Percentiles rank a stretch among this genome's conserved stretches.
phyloP scores from a whole-genome alignment of 2,797 vertebrate genomes.

The Poeciliopsis infans region DNA sequence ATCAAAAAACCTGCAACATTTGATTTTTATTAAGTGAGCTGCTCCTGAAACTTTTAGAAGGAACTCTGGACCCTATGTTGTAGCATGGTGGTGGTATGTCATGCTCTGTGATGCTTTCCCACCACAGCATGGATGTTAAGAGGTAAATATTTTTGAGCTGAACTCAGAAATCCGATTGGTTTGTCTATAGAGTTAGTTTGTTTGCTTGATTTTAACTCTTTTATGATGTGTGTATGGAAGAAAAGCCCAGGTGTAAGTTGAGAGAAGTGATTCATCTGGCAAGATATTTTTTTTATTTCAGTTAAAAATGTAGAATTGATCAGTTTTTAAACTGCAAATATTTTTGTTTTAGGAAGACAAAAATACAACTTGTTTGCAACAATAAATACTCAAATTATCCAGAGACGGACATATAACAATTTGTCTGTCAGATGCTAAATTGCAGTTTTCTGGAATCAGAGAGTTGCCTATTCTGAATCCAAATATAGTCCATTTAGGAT shows the following conservation, averaged over 20 bases:
- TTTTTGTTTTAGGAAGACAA: neutral
- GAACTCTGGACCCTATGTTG: neutral
- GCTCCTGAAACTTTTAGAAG: neutral
- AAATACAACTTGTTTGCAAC: neutral
- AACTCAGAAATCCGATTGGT: neutral
- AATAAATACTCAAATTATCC: neutral
- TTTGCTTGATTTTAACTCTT: neutral
- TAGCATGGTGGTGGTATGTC: neutral
- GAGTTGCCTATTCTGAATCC: neutral
- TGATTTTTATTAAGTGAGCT: neutral
- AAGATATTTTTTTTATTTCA: neutral
- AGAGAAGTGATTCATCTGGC: neutral
- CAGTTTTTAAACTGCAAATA: neutral
- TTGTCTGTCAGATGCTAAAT: neutral
- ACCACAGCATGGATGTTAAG: neutral
- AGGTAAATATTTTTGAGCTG: neutral
- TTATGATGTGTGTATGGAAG: neutral
- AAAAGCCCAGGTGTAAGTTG: neutral
- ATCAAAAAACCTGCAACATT: neutral
- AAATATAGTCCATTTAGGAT: neutral
- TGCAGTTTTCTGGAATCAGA: neutral
- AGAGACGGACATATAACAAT: neutral
- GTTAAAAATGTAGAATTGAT: neutral
- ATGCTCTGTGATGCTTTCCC: neutral
- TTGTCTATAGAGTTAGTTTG: neutral